Percentiles rank a stretch among this genome's conserved stretches.
These are phyloP conservation scores for Pelusios castaneus DNA, from an alignment of 2,113 vertebrate species.

Conservation along the genomic window DNA sequence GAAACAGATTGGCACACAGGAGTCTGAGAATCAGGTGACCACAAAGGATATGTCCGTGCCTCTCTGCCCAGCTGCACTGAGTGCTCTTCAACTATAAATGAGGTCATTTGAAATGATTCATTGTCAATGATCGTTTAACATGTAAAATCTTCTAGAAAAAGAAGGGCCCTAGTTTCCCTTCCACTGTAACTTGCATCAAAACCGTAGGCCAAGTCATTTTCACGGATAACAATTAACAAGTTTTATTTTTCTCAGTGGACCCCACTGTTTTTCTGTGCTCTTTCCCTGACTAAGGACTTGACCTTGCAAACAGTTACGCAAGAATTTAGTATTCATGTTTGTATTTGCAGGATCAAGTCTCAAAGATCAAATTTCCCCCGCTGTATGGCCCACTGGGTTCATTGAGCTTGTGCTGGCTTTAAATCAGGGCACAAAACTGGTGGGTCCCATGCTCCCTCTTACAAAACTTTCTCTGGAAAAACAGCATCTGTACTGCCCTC, in stretches of 20 bases:
- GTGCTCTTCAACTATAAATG: neutral
- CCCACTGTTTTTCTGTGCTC: neutral
- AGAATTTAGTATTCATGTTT: fast-evolving
- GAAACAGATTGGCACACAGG: fast-evolving
- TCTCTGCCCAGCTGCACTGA: neutral
- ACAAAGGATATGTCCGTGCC: neutral
- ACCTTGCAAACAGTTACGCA: neutral
- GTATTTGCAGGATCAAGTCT: neutral
- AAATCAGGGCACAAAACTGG: fast-evolving
- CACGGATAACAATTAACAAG: neutral
- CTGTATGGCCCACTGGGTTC: neutral
- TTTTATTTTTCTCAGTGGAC: neutral
- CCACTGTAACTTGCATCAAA: neutral
- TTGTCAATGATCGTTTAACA: neutral
- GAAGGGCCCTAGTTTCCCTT: neutral
- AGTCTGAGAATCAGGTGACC: neutral
- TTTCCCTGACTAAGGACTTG: neutral
- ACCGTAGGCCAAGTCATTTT: fast-evolving
- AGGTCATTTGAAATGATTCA: too few relatives aligned
- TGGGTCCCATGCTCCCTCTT: fast-evolving
- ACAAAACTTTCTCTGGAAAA: neutral
- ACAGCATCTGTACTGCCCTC: constrained; percentile 39
- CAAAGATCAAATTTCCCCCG: neutral
- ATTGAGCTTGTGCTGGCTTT: neutral
- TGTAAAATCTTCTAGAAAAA: neutral